A percentile compares a stretch with the other conserved stretches of the same genome.
These are phyloP conservation scores for Myodes glareolus DNA, from an alignment of 2,113 vertebrate species.

Conservation along the genomic window DNA sequence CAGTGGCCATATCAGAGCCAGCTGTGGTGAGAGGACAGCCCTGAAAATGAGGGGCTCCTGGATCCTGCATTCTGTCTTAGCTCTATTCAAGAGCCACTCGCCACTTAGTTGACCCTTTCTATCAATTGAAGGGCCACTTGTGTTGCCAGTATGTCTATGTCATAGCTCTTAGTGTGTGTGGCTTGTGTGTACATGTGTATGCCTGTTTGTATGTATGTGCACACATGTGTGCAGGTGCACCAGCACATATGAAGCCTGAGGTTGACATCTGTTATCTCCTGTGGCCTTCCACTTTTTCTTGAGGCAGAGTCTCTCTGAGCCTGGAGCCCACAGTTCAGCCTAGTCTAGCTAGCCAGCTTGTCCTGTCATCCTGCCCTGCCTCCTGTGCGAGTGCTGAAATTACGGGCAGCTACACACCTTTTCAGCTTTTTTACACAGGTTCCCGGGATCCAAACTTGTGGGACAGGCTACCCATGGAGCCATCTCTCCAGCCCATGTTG, in stretches of 20 bases:
- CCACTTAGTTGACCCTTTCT: not conserved
- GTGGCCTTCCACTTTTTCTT: not conserved
- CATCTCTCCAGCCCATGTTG: not conserved
- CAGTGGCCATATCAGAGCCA: not conserved
- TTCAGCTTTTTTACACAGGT: not conserved
- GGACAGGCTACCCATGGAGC: too few species aligned
- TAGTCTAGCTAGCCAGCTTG: not conserved
- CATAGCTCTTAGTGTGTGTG: not conserved
- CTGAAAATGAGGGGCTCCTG: not conserved
- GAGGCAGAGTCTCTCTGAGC: not conserved
- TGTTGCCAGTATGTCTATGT: not conserved
- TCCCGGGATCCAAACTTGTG: not conserved
- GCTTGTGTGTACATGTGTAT: not conserved
- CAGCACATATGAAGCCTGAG: not conserved
- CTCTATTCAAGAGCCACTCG: not conserved
- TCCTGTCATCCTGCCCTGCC: too few species aligned
- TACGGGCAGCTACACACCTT: not conserved
- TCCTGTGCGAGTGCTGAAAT: not conserved
- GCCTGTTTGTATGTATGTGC: not conserved
- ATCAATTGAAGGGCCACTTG: fast-evolving
- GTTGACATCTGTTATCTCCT: not conserved
- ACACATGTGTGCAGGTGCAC: not conserved
- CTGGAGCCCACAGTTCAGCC: not conserved
- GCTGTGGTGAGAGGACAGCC: not conserved
- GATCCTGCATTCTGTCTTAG: not conserved